phyloP scores from a whole-genome alignment of 2,888 invertebrate genomes.

The Drosophila mercatorum region DNA sequence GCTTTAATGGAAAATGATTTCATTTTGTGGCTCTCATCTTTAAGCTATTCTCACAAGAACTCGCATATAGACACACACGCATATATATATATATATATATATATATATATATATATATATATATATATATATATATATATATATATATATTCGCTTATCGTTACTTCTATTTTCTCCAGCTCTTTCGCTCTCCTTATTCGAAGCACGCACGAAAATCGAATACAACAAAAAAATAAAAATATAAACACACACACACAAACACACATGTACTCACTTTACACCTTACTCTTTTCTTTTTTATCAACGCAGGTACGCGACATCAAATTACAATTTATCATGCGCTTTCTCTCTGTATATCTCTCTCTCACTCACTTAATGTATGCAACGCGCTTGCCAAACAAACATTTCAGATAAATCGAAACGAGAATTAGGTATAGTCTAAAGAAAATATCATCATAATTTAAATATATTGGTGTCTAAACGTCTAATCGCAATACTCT shows the following conservation, averaged over 20 bases:
- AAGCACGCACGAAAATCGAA: conserved; percentile 61
- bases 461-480: conserved; percentile 71
- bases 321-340: conserved; percentile 68
- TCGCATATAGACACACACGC: conserved; percentile 29
- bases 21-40: conserved; percentile 29
- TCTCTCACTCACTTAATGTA: conserved; percentile 52
- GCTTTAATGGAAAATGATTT: conserved; percentile 23
- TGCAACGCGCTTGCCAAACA: conserved; percentile 61
- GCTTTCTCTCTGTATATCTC: conserved; percentile 51
- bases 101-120: too few species aligned
- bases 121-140: too few species aligned
- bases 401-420: conserved; percentile 43
- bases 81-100: conserved; percentile 24
- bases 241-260: background rate
- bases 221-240: conserved; percentile 11
- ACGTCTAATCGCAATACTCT: conserved; percentile 67
- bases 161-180: conserved; percentile 51
- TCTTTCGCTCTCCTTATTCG: conserved; percentile 38
- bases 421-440: conserved; percentile 72
- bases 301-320: conserved; percentile 71
- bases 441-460: conserved; percentile 48
- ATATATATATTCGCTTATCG: conserved; percentile 36
- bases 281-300: conserved; percentile 62
- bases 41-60: conserved; percentile 43
- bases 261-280: conserved; percentile 27